These are phyloP conservation scores for Leguminivora glycinivorella DNA, from an alignment of 1,140 invertebrate genomes.

Conservation along the genomic window DNA sequence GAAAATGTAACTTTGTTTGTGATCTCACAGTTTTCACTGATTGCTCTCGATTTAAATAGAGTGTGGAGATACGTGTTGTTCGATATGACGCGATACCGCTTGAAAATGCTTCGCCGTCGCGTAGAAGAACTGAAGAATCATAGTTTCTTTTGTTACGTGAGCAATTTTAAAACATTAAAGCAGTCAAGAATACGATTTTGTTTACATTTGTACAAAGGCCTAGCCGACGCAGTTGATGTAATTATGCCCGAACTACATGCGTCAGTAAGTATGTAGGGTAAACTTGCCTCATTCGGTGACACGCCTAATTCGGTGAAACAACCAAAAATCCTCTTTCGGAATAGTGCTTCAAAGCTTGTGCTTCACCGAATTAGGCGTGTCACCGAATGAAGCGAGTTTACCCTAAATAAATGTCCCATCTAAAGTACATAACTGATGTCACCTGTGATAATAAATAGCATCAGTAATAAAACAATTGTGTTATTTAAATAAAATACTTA, in stretches of 20 bases:
- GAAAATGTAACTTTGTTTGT: constrained; percentile 43
- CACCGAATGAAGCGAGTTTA: no score
- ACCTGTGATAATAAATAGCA: no score
- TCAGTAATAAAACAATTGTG: no score
- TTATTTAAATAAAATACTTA: no score
- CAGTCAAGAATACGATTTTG: constrained; percentile 58
- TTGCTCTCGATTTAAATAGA: constrained; percentile 60
- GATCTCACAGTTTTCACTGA: constrained; percentile 49
- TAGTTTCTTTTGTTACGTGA: constrained; percentile 56
- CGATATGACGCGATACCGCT: constrained; percentile 54
- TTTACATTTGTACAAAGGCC: constrained; percentile 52
- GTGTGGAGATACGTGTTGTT: constrained; percentile 61
- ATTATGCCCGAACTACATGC: constrained; percentile 58
- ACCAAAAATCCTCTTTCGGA: no score
- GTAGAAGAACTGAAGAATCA: constrained; percentile 47
- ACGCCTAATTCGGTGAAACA: no score
- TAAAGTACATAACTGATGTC: no score
- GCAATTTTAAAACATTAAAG: constrained; percentile 52
- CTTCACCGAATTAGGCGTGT: no score
- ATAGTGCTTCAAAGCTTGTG: no score
- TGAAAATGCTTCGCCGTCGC: constrained; percentile 52
- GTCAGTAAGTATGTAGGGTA: constrained; percentile 54
- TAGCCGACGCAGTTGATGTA: constrained; percentile 56
- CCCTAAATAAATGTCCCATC: no score
- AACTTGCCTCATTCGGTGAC: no score